Conservation (phyloP, 1,140 invertebrate species). For the Drosophila lacertosa region DNA sequence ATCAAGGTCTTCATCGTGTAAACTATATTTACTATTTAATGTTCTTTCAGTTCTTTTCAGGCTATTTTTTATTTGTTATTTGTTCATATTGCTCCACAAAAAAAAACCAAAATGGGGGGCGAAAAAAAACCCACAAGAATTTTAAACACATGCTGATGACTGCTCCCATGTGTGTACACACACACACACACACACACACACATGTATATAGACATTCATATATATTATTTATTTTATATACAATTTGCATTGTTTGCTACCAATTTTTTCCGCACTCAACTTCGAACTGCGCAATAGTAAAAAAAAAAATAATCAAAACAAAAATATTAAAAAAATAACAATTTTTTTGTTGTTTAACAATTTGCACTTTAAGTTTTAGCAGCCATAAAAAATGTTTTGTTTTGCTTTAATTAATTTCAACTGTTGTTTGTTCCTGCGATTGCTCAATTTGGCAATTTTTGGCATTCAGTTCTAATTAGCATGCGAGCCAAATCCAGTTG, state of each 20-base stretch:
- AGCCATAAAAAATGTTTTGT: conserved; percentile 51
- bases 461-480: conserved; percentile 46
- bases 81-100: conserved; percentile 1
- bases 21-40: conserved; percentile 5
- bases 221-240: conserved; percentile 30
- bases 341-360: conserved; percentile 49
- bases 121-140: conserved; percentile 38
- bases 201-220: conserved; percentile 10
- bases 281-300: conserved; percentile 43
- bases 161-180: conserved; percentile 27
- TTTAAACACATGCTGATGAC: conserved; percentile 47
- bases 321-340: conserved; percentile 14
- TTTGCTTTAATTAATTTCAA: conserved; percentile 51
- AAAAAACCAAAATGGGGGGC: conserved; percentile 1
- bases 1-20: conserved; percentile 5
- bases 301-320: conserved; percentile 1
- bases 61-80: background rate
- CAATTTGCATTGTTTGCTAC: conserved; percentile 12
- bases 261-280: conserved; percentile 23
- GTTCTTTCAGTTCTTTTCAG: conserved; percentile 3
- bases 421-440: conserved; percentile 18
- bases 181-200: conserved; percentile 1
- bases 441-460: conserved; percentile 4
- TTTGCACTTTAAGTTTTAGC: conserved; percentile 50
- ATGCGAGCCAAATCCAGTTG: conserved; percentile 36